These are phyloP conservation scores for Selene dorsalis DNA, from an alignment of 2,797 vertebrate species.

Conservation along the genomic window DNA sequence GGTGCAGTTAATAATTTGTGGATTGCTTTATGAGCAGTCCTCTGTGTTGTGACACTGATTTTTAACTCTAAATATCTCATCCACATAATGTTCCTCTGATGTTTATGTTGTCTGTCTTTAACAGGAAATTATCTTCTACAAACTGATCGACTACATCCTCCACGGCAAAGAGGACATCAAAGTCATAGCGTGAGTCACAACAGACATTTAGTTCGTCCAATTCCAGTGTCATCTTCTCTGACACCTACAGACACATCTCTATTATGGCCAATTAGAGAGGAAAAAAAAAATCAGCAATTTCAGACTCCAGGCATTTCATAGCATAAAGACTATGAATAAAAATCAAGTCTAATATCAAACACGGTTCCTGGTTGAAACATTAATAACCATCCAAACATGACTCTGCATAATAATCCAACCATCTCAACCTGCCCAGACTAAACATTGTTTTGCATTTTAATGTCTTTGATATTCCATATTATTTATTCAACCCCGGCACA, in stretches of 20 bases:
- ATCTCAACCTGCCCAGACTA: neutral
- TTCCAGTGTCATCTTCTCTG: neutral
- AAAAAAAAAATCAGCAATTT: neutral
- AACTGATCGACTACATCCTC: slow-evolving; percentile 88
- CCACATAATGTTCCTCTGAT: neutral
- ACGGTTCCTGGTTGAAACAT: slow-evolving; percentile 18
- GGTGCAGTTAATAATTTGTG: too few species aligned
- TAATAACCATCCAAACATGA: slow-evolving; percentile 23
- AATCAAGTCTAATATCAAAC: neutral
- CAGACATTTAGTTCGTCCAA: neutral
- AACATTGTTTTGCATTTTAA: neutral
- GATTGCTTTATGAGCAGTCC: too few species aligned
- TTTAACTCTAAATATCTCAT: too few species aligned
- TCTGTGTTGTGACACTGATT: too few species aligned
- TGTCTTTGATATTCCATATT: neutral
- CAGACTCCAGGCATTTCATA: neutral
- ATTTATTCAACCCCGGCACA: neutral
- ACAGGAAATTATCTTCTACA: slow-evolving; percentile 88
- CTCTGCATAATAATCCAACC: slow-evolving; percentile 1
- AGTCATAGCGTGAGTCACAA: slow-evolving; percentile 86
- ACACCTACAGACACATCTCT: neutral
- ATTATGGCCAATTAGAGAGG: neutral
- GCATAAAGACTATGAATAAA: neutral
- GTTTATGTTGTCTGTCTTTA: slow-evolving; percentile 38
- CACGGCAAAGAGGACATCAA: slow-evolving; percentile 89